Evolutionary conservation across 2,113 vertebrate species (phyloP).

Genomic region (Casuarius casuarius): DNA sequence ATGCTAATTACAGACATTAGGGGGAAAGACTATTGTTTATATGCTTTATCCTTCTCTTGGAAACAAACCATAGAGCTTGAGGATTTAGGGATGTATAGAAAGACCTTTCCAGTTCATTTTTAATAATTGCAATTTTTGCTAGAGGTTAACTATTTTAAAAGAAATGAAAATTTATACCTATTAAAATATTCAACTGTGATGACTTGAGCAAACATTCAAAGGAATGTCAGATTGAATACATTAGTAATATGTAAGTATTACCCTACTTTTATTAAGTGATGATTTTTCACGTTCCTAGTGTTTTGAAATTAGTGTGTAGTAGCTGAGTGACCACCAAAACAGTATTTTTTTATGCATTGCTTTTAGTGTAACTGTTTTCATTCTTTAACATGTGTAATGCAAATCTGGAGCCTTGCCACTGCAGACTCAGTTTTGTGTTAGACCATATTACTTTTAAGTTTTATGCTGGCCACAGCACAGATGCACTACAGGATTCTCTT

Average conservation of each 20-base stretch:
- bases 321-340: not conserved
- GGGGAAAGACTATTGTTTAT: not conserved
- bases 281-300: not conserved
- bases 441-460: not conserved
- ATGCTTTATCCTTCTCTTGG: not conserved
- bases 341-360: not conserved
- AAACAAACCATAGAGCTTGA: not conserved
- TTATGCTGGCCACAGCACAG: accelerated
- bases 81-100: not conserved
- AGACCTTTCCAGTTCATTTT: not conserved
- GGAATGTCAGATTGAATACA: not conserved
- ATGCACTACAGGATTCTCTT: not conserved
- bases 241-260: not conserved
- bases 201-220: not conserved
- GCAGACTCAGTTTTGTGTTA: not conserved
- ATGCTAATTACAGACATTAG: not conserved
- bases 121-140: not conserved
- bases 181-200: not conserved
- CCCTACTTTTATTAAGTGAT: not conserved
- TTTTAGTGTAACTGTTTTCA: not conserved
- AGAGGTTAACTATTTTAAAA: not conserved
- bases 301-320: not conserved
- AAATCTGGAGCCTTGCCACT: not conserved
- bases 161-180: not conserved
- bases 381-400: not conserved